phyloP scores from a whole-genome alignment of 1,140 invertebrate genomes.

The Pseudomyrmex flavicornis region DNA sequence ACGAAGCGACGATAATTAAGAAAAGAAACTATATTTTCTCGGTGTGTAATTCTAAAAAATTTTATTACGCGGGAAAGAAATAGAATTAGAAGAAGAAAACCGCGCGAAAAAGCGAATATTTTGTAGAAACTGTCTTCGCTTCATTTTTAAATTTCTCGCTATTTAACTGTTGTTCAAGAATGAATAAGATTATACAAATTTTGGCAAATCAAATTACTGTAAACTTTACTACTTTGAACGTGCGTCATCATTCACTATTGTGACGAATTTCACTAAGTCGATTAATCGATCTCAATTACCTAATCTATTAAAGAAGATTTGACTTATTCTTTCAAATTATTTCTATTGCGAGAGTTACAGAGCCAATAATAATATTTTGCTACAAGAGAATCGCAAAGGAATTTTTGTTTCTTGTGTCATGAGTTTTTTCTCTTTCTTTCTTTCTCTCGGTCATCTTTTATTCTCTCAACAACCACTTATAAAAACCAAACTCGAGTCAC shows the following conservation, averaged over 20 bases:
- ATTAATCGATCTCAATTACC: conserved; percentile 48
- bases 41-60: conserved; percentile 58
- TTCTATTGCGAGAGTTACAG: conserved; percentile 49
- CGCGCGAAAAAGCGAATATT: conserved; percentile 48
- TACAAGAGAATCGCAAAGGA: conserved; percentile 71
- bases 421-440: neutral
- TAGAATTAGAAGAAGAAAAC: neutral
- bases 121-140: neutral
- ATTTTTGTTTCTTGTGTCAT: conserved; percentile 43
- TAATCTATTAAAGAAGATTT: conserved; percentile 37
- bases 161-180: conserved; percentile 20
- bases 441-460: conserved; percentile 66
- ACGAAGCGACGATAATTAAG: conserved; percentile 77
- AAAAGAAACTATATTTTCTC: conserved; percentile 71
- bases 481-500: conserved; percentile 75
- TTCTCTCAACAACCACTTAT: conserved; percentile 75
- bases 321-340: conserved; percentile 52
- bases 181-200: neutral
- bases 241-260: neutral
- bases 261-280: conserved; percentile 16
- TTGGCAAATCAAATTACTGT: neutral
- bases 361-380: conserved; percentile 73
- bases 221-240: neutral
- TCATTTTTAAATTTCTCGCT: conserved; percentile 49
- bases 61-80: conserved; percentile 62